Percentiles rank a stretch among this genome's conserved stretches.
Conservation (phyloP, 1,140 invertebrate species). For the Manduca sexta region DNA sequence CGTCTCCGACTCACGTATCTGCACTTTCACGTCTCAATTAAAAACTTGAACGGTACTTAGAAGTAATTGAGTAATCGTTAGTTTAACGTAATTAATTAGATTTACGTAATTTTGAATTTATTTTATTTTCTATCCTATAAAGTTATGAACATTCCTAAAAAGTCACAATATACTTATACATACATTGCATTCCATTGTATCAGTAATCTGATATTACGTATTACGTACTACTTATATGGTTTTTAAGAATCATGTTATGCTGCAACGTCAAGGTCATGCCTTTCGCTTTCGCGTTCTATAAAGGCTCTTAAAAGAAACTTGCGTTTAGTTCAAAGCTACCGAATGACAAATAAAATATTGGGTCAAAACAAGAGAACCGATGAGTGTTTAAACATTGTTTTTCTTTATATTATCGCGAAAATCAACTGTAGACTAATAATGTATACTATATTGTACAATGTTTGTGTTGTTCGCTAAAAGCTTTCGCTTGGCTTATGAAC, state of each 20-base stretch:
- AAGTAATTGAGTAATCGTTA: neutral
- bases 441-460: too few relatives aligned
- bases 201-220: neutral
- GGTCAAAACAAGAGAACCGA: too few relatives aligned
- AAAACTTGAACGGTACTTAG: neutral
- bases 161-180: neutral
- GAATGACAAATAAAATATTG: too few relatives aligned
- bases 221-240: neutral
- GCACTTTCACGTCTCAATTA: neutral
- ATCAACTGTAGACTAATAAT: too few relatives aligned
- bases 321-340: too few relatives aligned
- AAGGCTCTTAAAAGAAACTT: neutral
- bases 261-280: conserved; percentile 12
- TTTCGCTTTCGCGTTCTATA: conserved; percentile 9
- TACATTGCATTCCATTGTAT: conserved; percentile 1
- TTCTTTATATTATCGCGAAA: too few relatives aligned
- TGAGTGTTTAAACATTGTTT: too few relatives aligned
- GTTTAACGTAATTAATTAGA: too few relatives aligned
- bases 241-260: neutral
- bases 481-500: too few relatives aligned
- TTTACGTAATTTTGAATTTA: neutral
- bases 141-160: conserved; percentile 1
- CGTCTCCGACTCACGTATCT: neutral
- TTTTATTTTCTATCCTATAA: neutral
- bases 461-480: too few relatives aligned